These are phyloP conservation scores for Pemphigus obesinymphae DNA, from an alignment of 1,140 invertebrate genomes.

Conservation along the genomic window DNA sequence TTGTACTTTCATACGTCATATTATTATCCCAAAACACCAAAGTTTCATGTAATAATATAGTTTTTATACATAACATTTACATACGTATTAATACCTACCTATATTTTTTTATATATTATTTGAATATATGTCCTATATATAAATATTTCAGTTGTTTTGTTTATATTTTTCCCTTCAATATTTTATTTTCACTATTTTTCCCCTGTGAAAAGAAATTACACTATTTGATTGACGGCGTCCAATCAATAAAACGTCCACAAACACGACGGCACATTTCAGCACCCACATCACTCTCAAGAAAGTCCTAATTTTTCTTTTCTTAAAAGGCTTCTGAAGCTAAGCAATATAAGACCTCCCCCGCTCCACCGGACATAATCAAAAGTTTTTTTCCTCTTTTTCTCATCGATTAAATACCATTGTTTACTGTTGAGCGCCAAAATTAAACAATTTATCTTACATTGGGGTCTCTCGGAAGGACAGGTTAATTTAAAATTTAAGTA, in stretches of 20 bases:
- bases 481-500: conserved; percentile 18
- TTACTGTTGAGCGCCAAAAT: neutral
- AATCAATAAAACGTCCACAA: conserved; percentile 34
- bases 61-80: no score
- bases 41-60: no score
- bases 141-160: neutral
- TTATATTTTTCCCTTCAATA: neutral
- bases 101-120: no score
- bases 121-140: no score
- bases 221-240: neutral
- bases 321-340: conserved; percentile 11
- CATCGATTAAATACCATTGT: conserved; percentile 22
- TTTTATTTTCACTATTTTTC: neutral
- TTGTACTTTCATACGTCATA: no score
- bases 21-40: no score
- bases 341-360: neutral
- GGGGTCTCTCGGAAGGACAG: neutral
- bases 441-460: conserved; percentile 28
- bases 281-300: conserved; percentile 25
- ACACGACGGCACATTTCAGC: neutral
- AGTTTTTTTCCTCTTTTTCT: neutral
- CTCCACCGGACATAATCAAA: neutral
- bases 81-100: no score
- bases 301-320: conserved; percentile 37
- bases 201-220: neutral